Conservation (phyloP, 2,113 vertebrate species). For the Okapia johnstoni region DNA sequence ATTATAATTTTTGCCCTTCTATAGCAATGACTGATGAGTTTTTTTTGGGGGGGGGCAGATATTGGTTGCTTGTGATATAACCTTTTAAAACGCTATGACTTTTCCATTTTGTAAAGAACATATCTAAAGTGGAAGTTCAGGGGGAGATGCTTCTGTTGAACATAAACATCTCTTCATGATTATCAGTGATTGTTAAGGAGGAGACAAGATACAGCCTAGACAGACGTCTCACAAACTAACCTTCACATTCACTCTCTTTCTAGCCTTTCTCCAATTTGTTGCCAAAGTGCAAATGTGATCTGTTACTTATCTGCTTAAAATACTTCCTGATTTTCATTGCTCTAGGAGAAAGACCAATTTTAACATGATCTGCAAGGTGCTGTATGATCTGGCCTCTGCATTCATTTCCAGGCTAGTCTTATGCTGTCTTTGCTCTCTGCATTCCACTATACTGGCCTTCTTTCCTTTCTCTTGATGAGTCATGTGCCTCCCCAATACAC, state of each 20-base stretch:
- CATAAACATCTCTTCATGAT: not conserved
- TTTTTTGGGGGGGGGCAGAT: fast-evolving
- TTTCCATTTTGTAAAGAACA: not conserved
- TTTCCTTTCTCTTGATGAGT: not conserved
- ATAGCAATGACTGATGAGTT: not conserved
- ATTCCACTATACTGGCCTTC: not conserved
- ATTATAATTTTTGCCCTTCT: not conserved
- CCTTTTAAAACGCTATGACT: not conserved
- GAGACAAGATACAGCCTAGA: not conserved
- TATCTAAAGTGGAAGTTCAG: not conserved
- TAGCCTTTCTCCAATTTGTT: not conserved
- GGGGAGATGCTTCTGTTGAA: not conserved
- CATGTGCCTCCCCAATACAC: not conserved
- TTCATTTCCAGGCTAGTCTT: not conserved
- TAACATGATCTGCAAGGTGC: not conserved
- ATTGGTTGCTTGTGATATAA: not conserved
- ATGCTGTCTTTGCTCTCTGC: not conserved
- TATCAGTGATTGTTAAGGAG: not conserved
- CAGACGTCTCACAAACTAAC: not conserved
- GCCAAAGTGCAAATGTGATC: not conserved
- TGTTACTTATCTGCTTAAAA: not conserved
- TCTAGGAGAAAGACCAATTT: not conserved
- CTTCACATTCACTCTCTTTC: not conserved
- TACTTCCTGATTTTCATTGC: not conserved
- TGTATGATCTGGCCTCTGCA: not conserved